Conservation (phyloP, 23 tunicate species). For the Ascidia mentula region DNA sequence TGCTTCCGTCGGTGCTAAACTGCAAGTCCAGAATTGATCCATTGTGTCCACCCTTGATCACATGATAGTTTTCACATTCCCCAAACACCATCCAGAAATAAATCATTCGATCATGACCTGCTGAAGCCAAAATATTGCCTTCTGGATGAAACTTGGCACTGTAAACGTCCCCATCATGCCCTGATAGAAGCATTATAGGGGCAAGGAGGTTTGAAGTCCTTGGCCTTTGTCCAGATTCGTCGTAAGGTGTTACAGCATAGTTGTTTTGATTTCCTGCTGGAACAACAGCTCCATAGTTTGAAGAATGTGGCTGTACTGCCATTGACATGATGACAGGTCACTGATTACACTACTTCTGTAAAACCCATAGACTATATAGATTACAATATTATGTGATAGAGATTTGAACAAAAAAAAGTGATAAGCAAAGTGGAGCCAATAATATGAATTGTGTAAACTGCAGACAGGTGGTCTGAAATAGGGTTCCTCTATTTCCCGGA, state of each 20-base stretch:
- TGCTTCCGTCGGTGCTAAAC: conserved; percentile 85
- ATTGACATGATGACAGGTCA: conserved; percentile 13
- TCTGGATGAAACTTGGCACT: conserved; percentile 88
- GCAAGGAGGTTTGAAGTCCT: conserved; percentile 86
- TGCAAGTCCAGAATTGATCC: conserved; percentile 88
- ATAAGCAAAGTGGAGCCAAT: too few relatives aligned
- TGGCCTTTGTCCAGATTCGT: conserved; percentile 10
- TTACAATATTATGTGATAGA: too few relatives aligned
- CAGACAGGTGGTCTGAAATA: too few relatives aligned
- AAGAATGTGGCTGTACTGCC: conserved; percentile 46
- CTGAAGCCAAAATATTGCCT: conserved; percentile 73
- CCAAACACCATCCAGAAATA: conserved; percentile 93
- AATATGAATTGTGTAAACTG: too few relatives aligned
- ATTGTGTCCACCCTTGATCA: conserved; percentile 76
- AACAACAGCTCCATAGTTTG: conserved; percentile 48
- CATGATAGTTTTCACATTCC: conserved; percentile 88
- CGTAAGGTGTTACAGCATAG: conserved; percentile 14
- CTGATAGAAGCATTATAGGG: conserved; percentile 88
- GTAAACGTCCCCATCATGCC: conserved; percentile 92
- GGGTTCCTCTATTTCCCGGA: too few relatives aligned
- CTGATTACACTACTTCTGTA: not conserved
- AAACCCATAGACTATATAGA: too few relatives aligned
- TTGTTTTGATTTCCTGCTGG: conserved; percentile 46
- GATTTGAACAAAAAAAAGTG: too few relatives aligned
- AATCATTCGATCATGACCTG: conserved; percentile 84